A percentile compares a stretch with the other conserved stretches of the same genome.
phyloP scores from a whole-genome alignment of 2,113 vertebrate genomes.

The Ifrita kowaldi region DNA sequence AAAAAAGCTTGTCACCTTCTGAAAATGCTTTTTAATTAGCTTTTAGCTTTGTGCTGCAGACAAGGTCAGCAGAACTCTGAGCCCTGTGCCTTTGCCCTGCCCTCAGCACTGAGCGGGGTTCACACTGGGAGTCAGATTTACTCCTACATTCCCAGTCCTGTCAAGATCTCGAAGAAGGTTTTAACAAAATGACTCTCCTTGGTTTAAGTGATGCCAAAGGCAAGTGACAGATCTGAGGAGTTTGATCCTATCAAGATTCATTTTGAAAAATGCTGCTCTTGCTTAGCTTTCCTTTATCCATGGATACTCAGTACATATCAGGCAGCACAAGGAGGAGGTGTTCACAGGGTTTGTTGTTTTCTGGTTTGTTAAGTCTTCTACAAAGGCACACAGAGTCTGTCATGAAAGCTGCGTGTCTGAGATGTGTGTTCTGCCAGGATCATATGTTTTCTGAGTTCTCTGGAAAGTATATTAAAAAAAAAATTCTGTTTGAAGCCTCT shows the following conservation, averaged over 20 bases:
- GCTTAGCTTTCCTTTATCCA: not conserved
- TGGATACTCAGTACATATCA: fast-evolving
- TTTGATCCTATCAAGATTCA: not conserved
- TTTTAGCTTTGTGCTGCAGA: not conserved
- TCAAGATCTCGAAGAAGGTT: not conserved
- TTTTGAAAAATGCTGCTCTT: not conserved
- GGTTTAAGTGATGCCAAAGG: not conserved
- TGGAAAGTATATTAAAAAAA: not conserved
- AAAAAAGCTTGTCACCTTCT: not conserved
- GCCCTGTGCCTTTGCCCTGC: not conserved
- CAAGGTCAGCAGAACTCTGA: not conserved
- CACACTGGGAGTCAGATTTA: not conserved
- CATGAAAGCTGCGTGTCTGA: not conserved
- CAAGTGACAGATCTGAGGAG: not conserved
- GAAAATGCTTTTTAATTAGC: not conserved
- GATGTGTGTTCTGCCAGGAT: not conserved
- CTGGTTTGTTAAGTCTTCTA: not conserved
- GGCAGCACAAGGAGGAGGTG: not conserved
- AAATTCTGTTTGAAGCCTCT: not conserved
- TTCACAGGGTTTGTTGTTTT: not conserved
- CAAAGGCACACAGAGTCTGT: not conserved
- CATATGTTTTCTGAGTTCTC: not conserved
- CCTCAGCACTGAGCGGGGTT: not conserved
- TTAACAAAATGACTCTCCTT: not conserved
- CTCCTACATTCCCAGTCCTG: not conserved